These are phyloP conservation scores for Xestia c-nigrum DNA, from an alignment of 2,888 invertebrate species.

Conservation along the genomic window DNA sequence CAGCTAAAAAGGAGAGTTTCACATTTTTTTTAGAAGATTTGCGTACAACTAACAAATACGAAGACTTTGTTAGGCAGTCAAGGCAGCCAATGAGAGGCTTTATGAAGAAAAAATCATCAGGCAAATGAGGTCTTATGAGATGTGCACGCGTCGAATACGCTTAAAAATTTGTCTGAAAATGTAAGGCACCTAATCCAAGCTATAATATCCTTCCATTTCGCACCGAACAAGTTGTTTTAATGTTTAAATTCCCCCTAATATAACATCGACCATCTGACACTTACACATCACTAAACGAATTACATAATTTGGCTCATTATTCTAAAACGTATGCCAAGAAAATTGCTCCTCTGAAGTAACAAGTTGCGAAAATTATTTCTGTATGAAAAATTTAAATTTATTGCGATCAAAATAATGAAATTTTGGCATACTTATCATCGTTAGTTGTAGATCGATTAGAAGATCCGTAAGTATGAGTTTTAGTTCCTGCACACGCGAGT, in stretches of 20 bases:
- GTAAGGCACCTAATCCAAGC: conserved; percentile 80
- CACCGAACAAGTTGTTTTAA: conserved; percentile 70
- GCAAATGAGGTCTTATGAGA: conserved; percentile 32
- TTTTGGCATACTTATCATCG: conserved; percentile 42
- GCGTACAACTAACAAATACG: background rate
- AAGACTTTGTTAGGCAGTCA: background rate
- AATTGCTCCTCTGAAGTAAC: conserved; percentile 70
- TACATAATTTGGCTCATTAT: conserved; percentile 85
- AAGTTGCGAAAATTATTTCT: conserved; percentile 66
- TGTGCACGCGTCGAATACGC: conserved; percentile 33
- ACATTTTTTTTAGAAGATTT: background rate
- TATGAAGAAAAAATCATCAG: background rate
- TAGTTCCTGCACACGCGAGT: conserved; percentile 58
- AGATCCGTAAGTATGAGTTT: conserved; percentile 54
- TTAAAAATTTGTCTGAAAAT: conserved; percentile 66
- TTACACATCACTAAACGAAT: conserved; percentile 75
- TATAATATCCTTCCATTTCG: conserved; percentile 77
- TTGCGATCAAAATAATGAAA: conserved; percentile 51
- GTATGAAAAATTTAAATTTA: conserved; percentile 53
- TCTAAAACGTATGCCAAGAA: conserved; percentile 83
- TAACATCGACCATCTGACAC: conserved; percentile 77
- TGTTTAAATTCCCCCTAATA: conserved; percentile 75
- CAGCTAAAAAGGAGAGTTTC: background rate
- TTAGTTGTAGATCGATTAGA: conserved; percentile 45
- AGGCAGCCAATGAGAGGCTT: background rate